Evolutionary conservation across 2,113 vertebrate species (phyloP).

Genomic region (Solea solea): DNA sequence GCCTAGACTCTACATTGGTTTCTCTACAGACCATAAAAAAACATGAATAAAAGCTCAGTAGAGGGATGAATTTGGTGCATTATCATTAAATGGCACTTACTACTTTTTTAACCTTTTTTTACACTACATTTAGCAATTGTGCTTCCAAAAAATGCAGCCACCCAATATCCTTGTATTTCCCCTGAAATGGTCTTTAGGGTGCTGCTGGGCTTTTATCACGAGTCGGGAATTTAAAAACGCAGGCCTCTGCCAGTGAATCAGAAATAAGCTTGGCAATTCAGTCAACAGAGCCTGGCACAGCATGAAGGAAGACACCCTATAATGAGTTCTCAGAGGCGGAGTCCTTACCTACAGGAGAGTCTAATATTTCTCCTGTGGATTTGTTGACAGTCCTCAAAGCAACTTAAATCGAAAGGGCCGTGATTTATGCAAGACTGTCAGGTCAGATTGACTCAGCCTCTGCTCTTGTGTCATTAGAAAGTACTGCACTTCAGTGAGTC

Average conservation of each 20-base stretch:
- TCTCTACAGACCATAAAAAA: conserved; percentile 56
- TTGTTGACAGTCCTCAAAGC: conserved; percentile 76
- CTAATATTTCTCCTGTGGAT: conserved; percentile 74
- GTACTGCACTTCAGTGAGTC: conserved; percentile 74
- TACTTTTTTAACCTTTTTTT: not conserved
- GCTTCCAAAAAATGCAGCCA: conserved; percentile 9
- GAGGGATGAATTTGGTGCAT: conserved; percentile 23
- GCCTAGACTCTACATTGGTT: conserved; percentile 23
- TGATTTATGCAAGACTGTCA: conserved; percentile 77
- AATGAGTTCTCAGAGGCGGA: conserved; percentile 70
- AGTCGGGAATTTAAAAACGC: conserved; percentile 49
- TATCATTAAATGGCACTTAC: conserved; percentile 48
- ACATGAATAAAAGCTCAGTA: conserved; percentile 39
- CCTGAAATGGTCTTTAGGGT: conserved; percentile 32
- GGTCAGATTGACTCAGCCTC: conserved; percentile 75
- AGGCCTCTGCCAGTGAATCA: conserved; percentile 47
- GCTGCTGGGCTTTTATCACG: conserved; percentile 36
- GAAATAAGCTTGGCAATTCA: conserved; percentile 58
- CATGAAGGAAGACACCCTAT: conserved; percentile 63
- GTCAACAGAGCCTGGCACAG: conserved; percentile 60
- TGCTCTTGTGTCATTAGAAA: conserved; percentile 73
- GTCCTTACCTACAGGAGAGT: conserved; percentile 62
- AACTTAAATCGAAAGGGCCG: conserved; percentile 72
- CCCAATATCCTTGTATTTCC: conserved; percentile 34
- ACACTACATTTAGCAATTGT: conserved; percentile 4